phyloP scores from a whole-genome alignment of 1,140 invertebrate genomes.

The Subanguina moxae region DNA sequence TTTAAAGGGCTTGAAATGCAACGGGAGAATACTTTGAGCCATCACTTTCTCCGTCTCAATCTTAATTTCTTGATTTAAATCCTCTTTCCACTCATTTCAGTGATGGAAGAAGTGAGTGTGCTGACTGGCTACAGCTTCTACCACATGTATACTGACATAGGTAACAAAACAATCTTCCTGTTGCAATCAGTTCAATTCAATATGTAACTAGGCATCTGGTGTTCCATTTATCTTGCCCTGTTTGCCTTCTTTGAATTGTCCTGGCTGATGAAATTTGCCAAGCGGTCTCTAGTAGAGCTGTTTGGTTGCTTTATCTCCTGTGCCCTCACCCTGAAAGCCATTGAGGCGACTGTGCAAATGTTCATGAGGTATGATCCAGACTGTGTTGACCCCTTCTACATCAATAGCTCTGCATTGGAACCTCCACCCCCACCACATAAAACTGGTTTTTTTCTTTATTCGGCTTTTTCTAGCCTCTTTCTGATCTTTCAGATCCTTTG shows the following conservation, averaged over 20 bases:
- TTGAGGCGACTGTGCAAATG: slow-evolving; percentile 47
- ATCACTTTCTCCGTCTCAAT: too few relatives aligned
- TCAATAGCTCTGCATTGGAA: background rate
- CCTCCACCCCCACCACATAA: slow-evolving; percentile 12
- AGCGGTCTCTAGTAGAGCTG: slow-evolving; percentile 62
- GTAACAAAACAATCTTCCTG: too few relatives aligned
- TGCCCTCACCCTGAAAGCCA: slow-evolving; percentile 60
- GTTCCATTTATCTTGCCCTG: slow-evolving; percentile 60
- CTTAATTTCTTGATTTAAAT: background rate
- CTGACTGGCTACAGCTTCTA: slow-evolving; percentile 60
- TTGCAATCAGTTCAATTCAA: too few relatives aligned
- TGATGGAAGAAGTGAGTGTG: slow-evolving; percentile 60
- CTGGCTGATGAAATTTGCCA: slow-evolving; percentile 61
- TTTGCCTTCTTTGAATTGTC: slow-evolving; percentile 60
- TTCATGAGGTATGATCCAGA: slow-evolving; percentile 8
- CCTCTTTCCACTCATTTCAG: slow-evolving; percentile 36
- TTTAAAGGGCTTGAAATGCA: too few relatives aligned
- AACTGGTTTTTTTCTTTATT: slow-evolving; percentile 6
- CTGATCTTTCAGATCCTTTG: slow-evolving; percentile 25
- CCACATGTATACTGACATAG: slow-evolving; percentile 61
- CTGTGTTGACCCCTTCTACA: background rate
- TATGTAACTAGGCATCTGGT: slow-evolving; percentile 56
- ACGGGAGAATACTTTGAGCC: too few relatives aligned
- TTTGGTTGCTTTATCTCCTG: slow-evolving; percentile 62
- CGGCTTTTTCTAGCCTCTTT: background rate